Percentiles rank a stretch among this genome's conserved stretches.
Conservation (phyloP, 2,888 invertebrate species). For the Ectobius pallidus region DNA sequence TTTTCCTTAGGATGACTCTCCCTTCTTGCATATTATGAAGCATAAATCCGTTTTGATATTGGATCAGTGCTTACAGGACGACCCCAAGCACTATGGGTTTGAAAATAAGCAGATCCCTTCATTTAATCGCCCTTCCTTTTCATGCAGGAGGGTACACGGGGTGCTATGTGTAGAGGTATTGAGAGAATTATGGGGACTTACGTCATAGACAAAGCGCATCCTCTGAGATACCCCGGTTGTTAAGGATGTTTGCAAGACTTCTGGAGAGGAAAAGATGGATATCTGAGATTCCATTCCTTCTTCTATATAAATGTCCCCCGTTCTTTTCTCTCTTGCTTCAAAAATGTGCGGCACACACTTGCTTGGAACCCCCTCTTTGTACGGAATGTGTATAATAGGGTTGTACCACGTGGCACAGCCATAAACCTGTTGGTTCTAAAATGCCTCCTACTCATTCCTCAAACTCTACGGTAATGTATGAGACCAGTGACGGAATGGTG, state of each 20-base stretch:
- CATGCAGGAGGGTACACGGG: background rate
- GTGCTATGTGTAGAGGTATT: background rate
- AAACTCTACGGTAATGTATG: background rate
- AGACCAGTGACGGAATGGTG: slow-evolving; percentile 2
- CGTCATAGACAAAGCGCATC: slow-evolving; percentile 3
- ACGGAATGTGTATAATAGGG: slow-evolving; percentile 28
- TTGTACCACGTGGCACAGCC: slow-evolving; percentile 26
- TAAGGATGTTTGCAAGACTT: slow-evolving; percentile 22
- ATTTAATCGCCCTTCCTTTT: background rate
- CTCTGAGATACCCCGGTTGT: background rate
- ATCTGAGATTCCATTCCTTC: slow-evolving; percentile 6
- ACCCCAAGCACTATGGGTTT: background rate
- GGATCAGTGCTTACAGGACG: slow-evolving; percentile 36
- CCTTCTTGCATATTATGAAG: too few species aligned
- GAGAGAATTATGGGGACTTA: slow-evolving; percentile 15
- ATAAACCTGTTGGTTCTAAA: slow-evolving; percentile 36
- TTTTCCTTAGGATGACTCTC: too few species aligned
- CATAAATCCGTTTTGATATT: slow-evolving; percentile 39
- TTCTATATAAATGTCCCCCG: background rate
- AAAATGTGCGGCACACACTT: slow-evolving; percentile 29
- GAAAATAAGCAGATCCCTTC: slow-evolving; percentile 21
- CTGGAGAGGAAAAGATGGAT: background rate
- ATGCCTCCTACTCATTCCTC: background rate
- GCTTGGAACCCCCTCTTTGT: background rate
- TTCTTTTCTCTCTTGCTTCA: background rate